Evolutionary conservation across 2,113 vertebrate genomes (phyloP).

Genomic region (Laticauda laticaudata): DNA sequence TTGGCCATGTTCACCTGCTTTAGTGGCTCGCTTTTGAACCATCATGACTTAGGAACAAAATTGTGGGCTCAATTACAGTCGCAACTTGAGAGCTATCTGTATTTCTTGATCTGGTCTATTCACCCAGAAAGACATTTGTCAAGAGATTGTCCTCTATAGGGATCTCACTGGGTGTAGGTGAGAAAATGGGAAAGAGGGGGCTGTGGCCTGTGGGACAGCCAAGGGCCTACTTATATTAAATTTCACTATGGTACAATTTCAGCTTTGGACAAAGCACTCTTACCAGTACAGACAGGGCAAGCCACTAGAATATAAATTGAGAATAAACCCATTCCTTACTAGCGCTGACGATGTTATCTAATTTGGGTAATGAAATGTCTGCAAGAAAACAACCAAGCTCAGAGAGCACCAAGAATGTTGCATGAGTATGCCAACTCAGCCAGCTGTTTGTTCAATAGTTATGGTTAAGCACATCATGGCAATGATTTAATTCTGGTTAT

Average conservation of each 20-base stretch:
- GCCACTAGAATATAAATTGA: not conserved
- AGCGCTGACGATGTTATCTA: not conserved
- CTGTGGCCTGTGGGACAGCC: not conserved
- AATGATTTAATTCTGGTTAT: not conserved
- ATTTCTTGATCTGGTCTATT: not conserved
- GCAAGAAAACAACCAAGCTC: not conserved
- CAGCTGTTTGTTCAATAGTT: not conserved
- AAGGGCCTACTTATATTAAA: not conserved
- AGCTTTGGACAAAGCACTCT: not conserved
- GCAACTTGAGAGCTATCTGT: not conserved
- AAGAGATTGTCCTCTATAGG: not conserved
- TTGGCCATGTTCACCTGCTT: not conserved
- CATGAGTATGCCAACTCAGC: not conserved
- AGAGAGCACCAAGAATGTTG: not conserved
- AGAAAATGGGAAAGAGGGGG: not conserved
- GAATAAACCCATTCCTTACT: not conserved
- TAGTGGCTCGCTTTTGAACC: not conserved
- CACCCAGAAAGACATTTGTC: not conserved
- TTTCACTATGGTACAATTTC: not conserved
- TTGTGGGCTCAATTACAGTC: not conserved
- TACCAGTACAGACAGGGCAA: no score
- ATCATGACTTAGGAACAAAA: not conserved
- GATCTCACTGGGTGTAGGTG: not conserved
- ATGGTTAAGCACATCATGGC: not conserved
- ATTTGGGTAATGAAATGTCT: not conserved